Evolutionary conservation across 2,797 vertebrate species (phyloP), one percentile per base, ranked within the genome.

Genomic region (Oreochromis mossambicus): DNA sequence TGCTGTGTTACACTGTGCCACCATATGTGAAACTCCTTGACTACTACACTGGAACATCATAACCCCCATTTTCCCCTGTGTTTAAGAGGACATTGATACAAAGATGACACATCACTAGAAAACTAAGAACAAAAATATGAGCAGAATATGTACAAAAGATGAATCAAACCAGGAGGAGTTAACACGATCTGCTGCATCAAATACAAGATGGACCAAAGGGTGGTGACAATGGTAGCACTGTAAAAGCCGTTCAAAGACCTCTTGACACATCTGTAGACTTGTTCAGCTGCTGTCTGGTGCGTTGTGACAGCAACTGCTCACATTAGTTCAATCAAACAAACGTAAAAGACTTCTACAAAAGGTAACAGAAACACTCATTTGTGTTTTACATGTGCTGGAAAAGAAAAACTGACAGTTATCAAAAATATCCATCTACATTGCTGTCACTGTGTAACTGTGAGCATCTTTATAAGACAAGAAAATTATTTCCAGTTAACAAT

Each of bases 91-190:
- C 82, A 78, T 54, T 66, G 77, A 88, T 87, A 94, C 89, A 95
- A 92, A 91, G 91, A 92, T 91, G 81, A 93, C 94, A 97, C 95
- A 4, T 94, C 93, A 96, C 96, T 95, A 97, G 86, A 94, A 95
- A 97, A 95, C 93, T 94, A 95, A 93, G 87, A 93, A 94, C 94
- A 95, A 91, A 90, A 95, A 95, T 81, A 87, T 95, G 94, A 95
- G 94, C 95, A 96, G 96, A 97, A 95, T 97, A 97, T 97, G 95
- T 97, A 97, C 96, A 97, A 96, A 95, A 94, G 91, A 96, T 95
- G 92, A 95, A 92, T n/a, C 68, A 89, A 92, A 92, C 81, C 76
- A 84, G 87, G 87, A 58, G 3, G 5, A 86, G 75, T 77, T 80
- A 87, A 50, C 54, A 78, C 51, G 50, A 81, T 36, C 79, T 70